Percentiles rank a stretch among this genome's conserved stretches.
phyloP scores from a whole-genome alignment of 2,888 invertebrate genomes.

The Amiota mariae region DNA sequence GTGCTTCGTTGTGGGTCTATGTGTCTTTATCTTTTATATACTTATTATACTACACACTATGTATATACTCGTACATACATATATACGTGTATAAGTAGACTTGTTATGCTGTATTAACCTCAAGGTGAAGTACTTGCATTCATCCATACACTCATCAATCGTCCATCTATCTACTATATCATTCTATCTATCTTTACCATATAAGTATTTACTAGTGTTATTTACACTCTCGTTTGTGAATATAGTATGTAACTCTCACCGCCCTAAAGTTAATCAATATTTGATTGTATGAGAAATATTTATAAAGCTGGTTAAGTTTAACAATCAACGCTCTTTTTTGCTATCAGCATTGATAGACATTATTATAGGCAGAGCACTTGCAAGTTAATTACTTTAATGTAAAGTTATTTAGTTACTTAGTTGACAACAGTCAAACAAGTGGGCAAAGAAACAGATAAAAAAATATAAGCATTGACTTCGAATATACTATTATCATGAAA shows the following conservation, averaged over 20 bases:
- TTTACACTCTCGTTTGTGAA: constrained; percentile 40
- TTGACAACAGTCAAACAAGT: too few species aligned
- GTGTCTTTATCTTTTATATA: too few species aligned
- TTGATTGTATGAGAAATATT: constrained; percentile 21
- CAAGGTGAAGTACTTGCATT: constrained; percentile 52
- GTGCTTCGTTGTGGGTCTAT: too few species aligned
- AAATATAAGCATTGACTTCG: too few species aligned
- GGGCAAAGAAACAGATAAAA: too few species aligned
- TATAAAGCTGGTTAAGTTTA: background rate
- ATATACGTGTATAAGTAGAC: too few species aligned
- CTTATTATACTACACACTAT: too few species aligned
- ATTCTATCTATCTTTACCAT: background rate
- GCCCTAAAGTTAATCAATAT: constrained; percentile 16
- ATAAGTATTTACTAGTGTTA: constrained; percentile 32
- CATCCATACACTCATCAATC: background rate
- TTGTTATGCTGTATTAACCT: constrained; percentile 26
- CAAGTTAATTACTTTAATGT: too few species aligned
- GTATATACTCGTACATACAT: too few species aligned
- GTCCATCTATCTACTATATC: too few species aligned
- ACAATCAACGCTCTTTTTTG: background rate
- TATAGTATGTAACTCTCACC: background rate
- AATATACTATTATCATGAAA: too few species aligned
- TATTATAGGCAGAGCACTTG: background rate
- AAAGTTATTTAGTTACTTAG: too few species aligned
- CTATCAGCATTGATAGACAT: background rate